phyloP scores from a whole-genome alignment of 2,797 vertebrate genomes.

The Poeciliopsis presidionis region DNA sequence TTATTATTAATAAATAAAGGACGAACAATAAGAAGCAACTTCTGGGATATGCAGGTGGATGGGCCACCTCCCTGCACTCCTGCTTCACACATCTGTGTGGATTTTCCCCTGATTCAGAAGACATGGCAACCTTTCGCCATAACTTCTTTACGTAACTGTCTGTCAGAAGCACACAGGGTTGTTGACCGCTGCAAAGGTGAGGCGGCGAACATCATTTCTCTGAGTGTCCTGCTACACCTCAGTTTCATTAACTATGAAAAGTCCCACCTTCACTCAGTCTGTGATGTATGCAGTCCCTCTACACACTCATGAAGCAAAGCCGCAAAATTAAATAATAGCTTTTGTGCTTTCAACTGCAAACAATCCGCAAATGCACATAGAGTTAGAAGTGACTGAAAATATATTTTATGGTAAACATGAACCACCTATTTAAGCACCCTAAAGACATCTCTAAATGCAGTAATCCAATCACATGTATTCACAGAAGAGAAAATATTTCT shows the following conservation, averaged over 20 bases:
- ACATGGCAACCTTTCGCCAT: conserved; percentile 70
- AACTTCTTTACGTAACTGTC: conserved; percentile 71
- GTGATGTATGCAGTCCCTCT: conserved; percentile 26
- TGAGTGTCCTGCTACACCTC: conserved; percentile 34
- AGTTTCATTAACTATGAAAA: conserved; percentile 50
- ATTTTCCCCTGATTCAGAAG: conserved; percentile 67
- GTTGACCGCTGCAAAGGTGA: conserved; percentile 46
- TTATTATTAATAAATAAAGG: not conserved
- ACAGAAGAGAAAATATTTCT: conserved; percentile 48
- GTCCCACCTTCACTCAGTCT: conserved; percentile 32
- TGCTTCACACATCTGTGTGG: conserved; percentile 44
- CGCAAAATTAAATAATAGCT: conserved; percentile 6
- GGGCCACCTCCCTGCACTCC: conserved; percentile 50
- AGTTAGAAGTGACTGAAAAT: conserved; percentile 1
- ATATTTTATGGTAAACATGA: conserved; percentile 28
- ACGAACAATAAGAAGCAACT: conserved; percentile 38
- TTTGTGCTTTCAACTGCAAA: conserved; percentile 12
- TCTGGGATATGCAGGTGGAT: conserved; percentile 62
- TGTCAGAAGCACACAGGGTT: conserved; percentile 55
- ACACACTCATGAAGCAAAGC: conserved; percentile 25
- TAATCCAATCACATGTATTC: conserved; percentile 56
- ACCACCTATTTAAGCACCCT: conserved; percentile 32
- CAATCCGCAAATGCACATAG: conserved; percentile 14
- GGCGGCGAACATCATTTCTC: conserved; percentile 39
- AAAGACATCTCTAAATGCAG: conserved; percentile 48